Evolutionary conservation across 2,888 invertebrate species (phyloP).

Genomic region (Atherix ibis): DNA sequence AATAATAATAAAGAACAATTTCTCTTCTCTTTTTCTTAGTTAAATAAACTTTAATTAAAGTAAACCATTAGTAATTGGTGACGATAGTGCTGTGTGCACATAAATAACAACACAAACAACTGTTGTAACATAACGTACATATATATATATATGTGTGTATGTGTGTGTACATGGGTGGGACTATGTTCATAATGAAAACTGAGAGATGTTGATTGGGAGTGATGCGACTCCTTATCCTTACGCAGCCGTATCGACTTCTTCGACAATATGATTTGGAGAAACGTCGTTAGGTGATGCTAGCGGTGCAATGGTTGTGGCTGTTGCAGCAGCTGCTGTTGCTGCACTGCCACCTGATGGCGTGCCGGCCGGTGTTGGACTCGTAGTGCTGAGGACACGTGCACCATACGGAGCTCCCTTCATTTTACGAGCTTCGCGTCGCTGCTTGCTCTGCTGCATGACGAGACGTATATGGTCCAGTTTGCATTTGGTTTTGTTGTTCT

Average conservation of each 20-base stretch:
- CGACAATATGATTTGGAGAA: constrained; percentile 30
- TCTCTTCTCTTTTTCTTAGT: no score
- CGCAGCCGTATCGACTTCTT: constrained; percentile 32
- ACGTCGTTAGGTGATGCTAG: constrained; percentile 23
- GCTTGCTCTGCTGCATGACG: constrained; percentile 80
- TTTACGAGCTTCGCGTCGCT: constrained; percentile 63
- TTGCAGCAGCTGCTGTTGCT: constrained; percentile 6
- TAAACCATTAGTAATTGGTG: no score
- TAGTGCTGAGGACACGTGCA: constrained; percentile 15
- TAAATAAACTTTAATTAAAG: no score
- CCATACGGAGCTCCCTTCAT: constrained; percentile 50
- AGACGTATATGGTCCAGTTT: constrained; percentile 76
- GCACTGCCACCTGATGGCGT: constrained; percentile 3
- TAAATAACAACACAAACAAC: no score
- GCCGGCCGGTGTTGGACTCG: constrained; percentile 6
- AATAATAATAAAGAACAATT: no score
- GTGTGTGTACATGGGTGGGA: no score
- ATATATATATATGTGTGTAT: no score
- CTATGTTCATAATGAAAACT: no score
- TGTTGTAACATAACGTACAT: no score
- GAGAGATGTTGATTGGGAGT: no score
- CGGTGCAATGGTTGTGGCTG: constrained; percentile 15
- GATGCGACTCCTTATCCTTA: constrained; percentile 15
- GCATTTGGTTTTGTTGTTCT: constrained; percentile 64
- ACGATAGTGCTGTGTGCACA: no score